Conservation (phyloP, 2,797 vertebrate species). For the Poecilia picta region DNA sequence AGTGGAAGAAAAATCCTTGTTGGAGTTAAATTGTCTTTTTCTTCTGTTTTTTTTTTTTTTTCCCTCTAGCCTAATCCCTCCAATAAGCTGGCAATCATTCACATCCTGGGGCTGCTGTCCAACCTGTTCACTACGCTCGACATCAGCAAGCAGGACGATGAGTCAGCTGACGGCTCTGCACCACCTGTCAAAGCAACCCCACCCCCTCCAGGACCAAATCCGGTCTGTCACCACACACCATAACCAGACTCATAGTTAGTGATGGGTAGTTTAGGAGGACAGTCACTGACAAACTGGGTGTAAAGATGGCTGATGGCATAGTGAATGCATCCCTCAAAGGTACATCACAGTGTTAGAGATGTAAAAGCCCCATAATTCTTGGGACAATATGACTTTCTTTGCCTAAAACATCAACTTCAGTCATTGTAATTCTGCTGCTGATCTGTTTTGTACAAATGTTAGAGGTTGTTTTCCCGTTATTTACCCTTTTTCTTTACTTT, state of each 20-base stretch:
- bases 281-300: neutral
- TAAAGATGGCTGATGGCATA: neutral
- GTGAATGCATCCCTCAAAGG: neutral
- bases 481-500: neutral
- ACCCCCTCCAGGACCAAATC: conserved; percentile 93
- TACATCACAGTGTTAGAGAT: neutral
- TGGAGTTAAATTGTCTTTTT: neutral
- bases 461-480: neutral
- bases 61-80: conserved; percentile 93
- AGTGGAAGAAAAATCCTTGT: conserved; percentile 5
- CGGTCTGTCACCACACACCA: conserved; percentile 82
- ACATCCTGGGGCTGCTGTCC: conserved; percentile 96
- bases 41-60: neutral
- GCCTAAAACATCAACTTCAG: conserved; percentile 9
- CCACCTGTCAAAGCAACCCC: conserved; percentile 90
- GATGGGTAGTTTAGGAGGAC: neutral
- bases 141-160: conserved; percentile 96
- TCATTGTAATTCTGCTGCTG: conserved; percentile 23
- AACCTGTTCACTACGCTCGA: conserved; percentile 98
- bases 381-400: conserved; percentile 7
- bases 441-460: conserved; percentile 16
- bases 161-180: conserved; percentile 85
- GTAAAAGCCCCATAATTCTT: conserved; percentile 4
- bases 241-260: neutral
- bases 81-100: conserved; percentile 97